Conservation (phyloP, 1,140 invertebrate genomes). For the Magallana ariakensis region DNA sequence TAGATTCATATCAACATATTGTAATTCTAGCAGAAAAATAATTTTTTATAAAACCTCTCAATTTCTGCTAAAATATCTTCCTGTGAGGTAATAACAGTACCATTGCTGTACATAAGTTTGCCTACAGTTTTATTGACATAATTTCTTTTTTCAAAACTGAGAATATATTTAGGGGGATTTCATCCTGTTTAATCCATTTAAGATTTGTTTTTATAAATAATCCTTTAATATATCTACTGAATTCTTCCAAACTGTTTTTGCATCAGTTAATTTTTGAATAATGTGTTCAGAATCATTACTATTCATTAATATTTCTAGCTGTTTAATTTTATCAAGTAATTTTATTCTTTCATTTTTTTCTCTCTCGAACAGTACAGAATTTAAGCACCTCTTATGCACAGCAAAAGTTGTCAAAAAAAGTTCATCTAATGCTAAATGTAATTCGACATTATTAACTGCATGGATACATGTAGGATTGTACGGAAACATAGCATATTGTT, state of each 20-base stretch:
- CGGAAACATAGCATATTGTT: not conserved
- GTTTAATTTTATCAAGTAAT: not conserved
- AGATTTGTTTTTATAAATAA: not conserved
- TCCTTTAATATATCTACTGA: not conserved
- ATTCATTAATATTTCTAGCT: not conserved
- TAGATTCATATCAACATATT: not conserved
- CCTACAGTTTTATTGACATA: not conserved
- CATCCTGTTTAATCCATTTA: not conserved
- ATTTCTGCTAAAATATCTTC: not conserved
- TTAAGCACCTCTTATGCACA: not conserved
- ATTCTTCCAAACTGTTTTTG: not conserved
- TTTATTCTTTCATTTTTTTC: not conserved
- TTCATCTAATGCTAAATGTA: not conserved
- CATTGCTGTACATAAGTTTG: not conserved
- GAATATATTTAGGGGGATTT: too few relatives aligned
- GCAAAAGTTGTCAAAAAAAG: not conserved
- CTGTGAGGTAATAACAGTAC: not conserved
- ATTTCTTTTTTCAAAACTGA: slow-evolving; percentile 4
- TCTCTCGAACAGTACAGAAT: not conserved
- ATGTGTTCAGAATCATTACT: not conserved
- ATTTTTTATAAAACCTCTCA: not conserved
- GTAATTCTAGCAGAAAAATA: not conserved
- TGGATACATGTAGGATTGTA: not conserved
- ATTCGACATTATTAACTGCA: not conserved
- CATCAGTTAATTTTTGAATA: not conserved